Evolutionary conservation across 30 jellyfish, hydroid and myxozoan species (phyloP).

Genomic region (Euphysa ruthae): DNA sequence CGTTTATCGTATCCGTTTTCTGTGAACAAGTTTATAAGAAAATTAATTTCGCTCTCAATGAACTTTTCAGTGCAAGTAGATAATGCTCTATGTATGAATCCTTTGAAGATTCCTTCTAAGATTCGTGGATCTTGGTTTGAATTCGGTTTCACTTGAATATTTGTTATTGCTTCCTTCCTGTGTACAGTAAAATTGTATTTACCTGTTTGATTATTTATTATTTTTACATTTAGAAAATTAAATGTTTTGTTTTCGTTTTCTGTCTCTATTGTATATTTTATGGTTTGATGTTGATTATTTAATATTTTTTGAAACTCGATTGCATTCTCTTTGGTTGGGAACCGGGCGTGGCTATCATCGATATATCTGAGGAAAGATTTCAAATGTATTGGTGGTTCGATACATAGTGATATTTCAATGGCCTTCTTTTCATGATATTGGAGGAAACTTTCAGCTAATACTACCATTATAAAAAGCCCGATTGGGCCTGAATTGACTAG

Average conservation of each 20-base stretch:
- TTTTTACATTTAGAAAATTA: conserved; percentile 8
- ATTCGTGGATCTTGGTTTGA: conserved; percentile 8
- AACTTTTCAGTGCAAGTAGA: not conserved
- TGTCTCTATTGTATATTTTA: conserved; percentile 6
- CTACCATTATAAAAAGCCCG: not conserved
- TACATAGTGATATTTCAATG: not conserved
- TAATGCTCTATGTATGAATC: conserved; percentile 5
- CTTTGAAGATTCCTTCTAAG: conserved; percentile 13
- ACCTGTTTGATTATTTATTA: conserved; percentile 5
- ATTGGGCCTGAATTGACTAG: not conserved
- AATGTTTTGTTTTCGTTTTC: conserved; percentile 3
- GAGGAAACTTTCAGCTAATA: not conserved
- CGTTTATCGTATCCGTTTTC: conserved; percentile 18
- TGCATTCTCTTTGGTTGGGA: not conserved
- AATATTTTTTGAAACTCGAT: not conserved
- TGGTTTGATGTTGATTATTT: conserved; percentile 3
- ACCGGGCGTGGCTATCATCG: conserved; percentile 11
- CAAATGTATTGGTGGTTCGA: not conserved
- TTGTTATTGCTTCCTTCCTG: conserved; percentile 15
- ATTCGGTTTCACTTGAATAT: conserved; percentile 9
- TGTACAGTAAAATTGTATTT: conserved; percentile 1
- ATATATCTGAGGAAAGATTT: conserved; percentile 15
- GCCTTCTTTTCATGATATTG: not conserved
- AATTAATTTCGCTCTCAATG: not conserved
- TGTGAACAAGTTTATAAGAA: not conserved